Percentiles rank a stretch among this genome's conserved stretches.
Evolutionary conservation across 2,888 invertebrate genomes (phyloP).

Genomic region (Bombyx huttoni): DNA sequence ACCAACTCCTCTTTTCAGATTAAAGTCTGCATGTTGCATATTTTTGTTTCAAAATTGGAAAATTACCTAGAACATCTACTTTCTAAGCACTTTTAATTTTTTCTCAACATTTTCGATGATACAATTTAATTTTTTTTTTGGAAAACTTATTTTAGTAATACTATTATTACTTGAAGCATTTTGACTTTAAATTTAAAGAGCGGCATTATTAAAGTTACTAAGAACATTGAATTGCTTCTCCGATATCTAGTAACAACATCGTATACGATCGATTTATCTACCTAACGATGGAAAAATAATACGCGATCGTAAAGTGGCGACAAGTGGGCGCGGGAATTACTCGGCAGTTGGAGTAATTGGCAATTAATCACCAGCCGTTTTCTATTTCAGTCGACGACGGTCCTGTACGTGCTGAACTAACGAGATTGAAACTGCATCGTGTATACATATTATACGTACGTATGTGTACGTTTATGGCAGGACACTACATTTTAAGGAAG

Average conservation of each 20-base stretch:
- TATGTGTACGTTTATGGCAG: slow-evolving; percentile 11
- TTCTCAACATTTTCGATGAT: too few species aligned
- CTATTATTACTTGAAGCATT: too few species aligned
- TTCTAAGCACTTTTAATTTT: too few species aligned
- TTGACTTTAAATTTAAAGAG: too few species aligned
- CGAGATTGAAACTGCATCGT: slow-evolving; percentile 45
- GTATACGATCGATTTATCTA: slow-evolving; percentile 31
- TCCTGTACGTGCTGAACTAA: slow-evolving; percentile 19
- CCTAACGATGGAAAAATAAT: slow-evolving; percentile 35
- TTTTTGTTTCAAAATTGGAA: not conserved
- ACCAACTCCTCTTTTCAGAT: slow-evolving; percentile 6
- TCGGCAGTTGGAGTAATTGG: slow-evolving; percentile 61
- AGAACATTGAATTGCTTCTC: not conserved
- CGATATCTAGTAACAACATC: slow-evolving; percentile 1
- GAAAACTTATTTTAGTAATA: too few species aligned
- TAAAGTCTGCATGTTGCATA: not conserved
- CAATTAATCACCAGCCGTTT: slow-evolving; percentile 69
- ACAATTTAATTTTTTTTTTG: too few species aligned
- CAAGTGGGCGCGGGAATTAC: slow-evolving; percentile 60
- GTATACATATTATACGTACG: slow-evolving; percentile 17
- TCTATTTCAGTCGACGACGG: slow-evolving; percentile 56
- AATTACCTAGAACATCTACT: not conserved
- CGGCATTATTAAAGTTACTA: not conserved
- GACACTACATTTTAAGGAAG: slow-evolving; percentile 10
- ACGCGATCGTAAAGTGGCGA: slow-evolving; percentile 39